Percentiles rank a stretch among this genome's conserved stretches.
These are phyloP conservation scores for Nesidiocoris tenuis DNA, from an alignment of 2,888 invertebrate genomes.

Conservation along the genomic window DNA sequence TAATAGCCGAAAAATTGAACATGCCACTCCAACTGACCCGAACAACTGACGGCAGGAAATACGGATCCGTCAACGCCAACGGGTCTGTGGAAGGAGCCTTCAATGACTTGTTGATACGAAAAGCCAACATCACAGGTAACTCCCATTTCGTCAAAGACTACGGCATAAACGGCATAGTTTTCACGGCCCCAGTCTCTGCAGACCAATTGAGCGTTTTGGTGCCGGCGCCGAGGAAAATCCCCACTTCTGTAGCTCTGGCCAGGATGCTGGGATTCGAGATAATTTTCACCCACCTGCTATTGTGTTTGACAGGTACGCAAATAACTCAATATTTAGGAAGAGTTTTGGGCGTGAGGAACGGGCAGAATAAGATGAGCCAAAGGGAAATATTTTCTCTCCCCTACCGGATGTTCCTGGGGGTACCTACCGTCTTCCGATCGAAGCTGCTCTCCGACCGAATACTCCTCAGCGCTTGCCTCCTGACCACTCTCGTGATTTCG, in stretches of 20 bases:
- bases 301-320: background rate
- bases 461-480: background rate
- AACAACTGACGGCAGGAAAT: background rate
- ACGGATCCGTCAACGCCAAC: background rate
- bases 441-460: background rate
- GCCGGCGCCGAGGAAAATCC: conserved; percentile 6
- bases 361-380: background rate
- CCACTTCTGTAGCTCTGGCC: background rate
- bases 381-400: background rate
- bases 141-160: conserved; percentile 7
- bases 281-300: background rate
- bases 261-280: background rate
- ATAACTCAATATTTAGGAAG: background rate
- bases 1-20: background rate
- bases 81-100: background rate
- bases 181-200: background rate
- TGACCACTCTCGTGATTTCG: background rate
- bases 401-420: conserved; percentile 4
- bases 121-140: conserved; percentile 13
- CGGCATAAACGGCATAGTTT: background rate
- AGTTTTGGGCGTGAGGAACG: background rate
- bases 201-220: conserved; percentile 5
- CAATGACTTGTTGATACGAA: background rate
- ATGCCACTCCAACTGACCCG: background rate
- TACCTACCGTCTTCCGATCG: background rate